Percentiles rank a stretch among this genome's conserved stretches.
Conservation (phyloP, 2,113 vertebrate species). For the Miniopterus natalensis region DNA sequence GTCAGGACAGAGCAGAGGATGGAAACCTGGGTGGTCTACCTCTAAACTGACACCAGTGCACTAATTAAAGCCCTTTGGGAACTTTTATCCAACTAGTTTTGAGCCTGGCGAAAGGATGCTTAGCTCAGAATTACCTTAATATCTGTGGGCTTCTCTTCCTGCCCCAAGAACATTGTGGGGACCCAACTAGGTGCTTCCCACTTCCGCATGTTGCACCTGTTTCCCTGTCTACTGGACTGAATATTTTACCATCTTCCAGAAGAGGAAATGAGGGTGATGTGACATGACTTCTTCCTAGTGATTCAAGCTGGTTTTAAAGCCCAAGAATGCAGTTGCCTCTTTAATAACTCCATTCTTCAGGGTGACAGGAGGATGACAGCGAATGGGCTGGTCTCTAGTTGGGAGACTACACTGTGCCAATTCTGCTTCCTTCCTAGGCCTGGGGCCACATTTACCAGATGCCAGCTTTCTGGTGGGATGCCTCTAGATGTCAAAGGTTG, state of each 20-base stretch:
- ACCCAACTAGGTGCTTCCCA: neutral
- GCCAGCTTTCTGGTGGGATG: neutral
- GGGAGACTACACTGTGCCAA: neutral
- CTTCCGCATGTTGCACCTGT: neutral
- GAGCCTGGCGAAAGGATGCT: neutral
- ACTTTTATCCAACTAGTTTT: neutral
- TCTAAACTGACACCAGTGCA: neutral
- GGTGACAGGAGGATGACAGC: neutral
- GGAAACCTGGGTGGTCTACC: neutral
- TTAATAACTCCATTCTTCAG: neutral
- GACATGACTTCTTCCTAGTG: neutral
- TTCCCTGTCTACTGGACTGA: neutral
- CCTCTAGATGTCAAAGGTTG: neutral
- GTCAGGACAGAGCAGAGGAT: neutral
- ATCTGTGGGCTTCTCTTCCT: neutral
- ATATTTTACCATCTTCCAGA: neutral
- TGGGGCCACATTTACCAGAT: neutral
- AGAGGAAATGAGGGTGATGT: neutral
- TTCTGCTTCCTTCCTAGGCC: neutral
- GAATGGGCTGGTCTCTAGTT: rapidly evolving
- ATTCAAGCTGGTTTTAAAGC: neutral
- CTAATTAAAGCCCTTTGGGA: neutral
- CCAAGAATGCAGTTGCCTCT: neutral
- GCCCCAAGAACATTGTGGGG: neutral
- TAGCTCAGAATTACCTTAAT: neutral